phyloP scores from a whole-genome alignment of 2,797 vertebrate species.

The Microtus obscurus region DNA sequence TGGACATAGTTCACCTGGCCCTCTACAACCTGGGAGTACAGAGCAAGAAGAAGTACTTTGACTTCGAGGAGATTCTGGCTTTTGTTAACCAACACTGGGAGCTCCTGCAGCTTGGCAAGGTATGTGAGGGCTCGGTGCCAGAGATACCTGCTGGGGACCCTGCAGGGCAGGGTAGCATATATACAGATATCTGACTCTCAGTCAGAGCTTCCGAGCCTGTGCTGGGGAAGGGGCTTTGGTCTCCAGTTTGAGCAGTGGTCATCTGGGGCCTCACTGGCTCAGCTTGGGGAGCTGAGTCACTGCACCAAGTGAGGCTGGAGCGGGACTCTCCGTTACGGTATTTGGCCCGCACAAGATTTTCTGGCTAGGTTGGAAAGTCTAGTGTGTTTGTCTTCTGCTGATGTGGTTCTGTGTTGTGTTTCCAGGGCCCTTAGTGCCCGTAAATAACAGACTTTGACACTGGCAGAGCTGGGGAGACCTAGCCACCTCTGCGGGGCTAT shows the following conservation, averaged over 20 bases:
- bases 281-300: background rate
- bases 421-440: too few species aligned
- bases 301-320: background rate
- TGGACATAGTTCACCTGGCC: slow-evolving; percentile 95
- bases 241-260: background rate
- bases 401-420: background rate
- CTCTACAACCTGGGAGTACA: slow-evolving; percentile 97
- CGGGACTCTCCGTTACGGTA: background rate
- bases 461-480: background rate
- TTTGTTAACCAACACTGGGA: slow-evolving; percentile 96
- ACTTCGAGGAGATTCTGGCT: slow-evolving; percentile 96
- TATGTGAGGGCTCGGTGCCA: slow-evolving; percentile 53
- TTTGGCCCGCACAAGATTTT: background rate
- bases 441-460: background rate
- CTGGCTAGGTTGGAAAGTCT: background rate
- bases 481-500: fast-evolving
- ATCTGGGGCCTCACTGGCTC: background rate
- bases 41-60: slow-evolving; percentile 99
- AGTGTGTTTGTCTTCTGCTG: slow-evolving; percentile 73
- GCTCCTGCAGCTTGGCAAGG: slow-evolving; percentile 96
- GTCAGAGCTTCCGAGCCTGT: background rate
- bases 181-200: background rate
- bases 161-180: background rate
- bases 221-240: background rate
- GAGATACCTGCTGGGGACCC: background rate